phyloP scores from a whole-genome alignment of 2,797 vertebrate genomes.

The Chrysolophus pictus region DNA sequence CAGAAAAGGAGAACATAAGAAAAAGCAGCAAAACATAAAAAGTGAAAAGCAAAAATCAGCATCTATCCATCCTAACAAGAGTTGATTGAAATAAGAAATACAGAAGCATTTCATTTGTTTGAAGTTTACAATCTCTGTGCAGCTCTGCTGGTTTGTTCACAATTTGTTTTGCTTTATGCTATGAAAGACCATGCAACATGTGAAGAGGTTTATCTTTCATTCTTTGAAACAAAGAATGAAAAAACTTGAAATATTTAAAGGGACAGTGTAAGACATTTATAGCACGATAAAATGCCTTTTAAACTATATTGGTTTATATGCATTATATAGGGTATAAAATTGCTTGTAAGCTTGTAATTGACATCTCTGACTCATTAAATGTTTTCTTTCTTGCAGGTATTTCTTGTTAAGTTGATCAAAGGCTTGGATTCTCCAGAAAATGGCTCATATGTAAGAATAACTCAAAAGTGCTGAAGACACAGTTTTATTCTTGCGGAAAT shows the following conservation, averaged over 20 bases:
- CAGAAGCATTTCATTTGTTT: conserved; percentile 46
- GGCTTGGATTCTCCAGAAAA: conserved; percentile 47
- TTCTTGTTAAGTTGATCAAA: conserved; percentile 66
- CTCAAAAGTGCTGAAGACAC: conserved; percentile 50
- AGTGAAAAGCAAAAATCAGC: neutral
- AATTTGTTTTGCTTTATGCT: neutral
- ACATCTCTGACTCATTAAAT: conserved; percentile 55
- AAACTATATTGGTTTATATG: neutral
- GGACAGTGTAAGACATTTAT: neutral
- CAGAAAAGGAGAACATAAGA: neutral
- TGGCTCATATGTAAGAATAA: conserved; percentile 52
- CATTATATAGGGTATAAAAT: conserved; percentile 16
- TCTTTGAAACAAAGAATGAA: conserved; percentile 21
- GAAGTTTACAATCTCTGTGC: neutral
- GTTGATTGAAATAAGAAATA: conserved; percentile 17
- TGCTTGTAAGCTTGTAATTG: conserved; percentile 25
- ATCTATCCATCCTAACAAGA: neutral
- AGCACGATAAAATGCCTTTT: conserved; percentile 14
- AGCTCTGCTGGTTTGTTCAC: neutral
- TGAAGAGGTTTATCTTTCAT: neutral
- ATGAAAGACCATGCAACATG: neutral
- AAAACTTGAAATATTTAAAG: conserved; percentile 2
- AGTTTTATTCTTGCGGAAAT: conserved; percentile 29
- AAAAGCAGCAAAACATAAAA: neutral
- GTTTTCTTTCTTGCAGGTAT: conserved; percentile 63